Evolutionary conservation across 2,113 vertebrate genomes (phyloP).

Genomic region (Illadopsis cleaveri): DNA sequence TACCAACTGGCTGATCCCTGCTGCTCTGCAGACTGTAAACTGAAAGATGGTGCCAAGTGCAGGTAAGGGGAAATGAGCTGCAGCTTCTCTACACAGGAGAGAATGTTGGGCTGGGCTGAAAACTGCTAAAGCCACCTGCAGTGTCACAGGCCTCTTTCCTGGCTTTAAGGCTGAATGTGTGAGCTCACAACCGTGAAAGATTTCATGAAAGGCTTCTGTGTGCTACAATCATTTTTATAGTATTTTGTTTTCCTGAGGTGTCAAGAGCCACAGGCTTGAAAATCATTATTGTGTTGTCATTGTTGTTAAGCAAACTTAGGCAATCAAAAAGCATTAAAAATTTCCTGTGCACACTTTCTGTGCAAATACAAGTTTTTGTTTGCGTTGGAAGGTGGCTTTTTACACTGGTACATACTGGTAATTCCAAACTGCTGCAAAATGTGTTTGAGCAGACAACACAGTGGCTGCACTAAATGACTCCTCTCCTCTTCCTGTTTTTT

Average conservation of each 20-base stretch:
- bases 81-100: not conserved
- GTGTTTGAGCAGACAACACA: not conserved
- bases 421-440: not conserved
- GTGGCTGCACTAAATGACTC: not conserved
- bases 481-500: not conserved
- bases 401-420: not conserved
- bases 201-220: not conserved
- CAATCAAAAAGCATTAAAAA: not conserved
- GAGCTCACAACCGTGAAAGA: not conserved
- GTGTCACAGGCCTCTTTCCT: not conserved
- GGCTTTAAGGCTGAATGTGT: not conserved
- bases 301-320: not conserved
- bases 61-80: constrained; percentile 75
- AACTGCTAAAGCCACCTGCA: not conserved
- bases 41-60: constrained; percentile 80
- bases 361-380: not conserved
- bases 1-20: constrained; percentile 86
- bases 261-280: not conserved
- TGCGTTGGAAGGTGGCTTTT: not conserved
- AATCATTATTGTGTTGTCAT: not conserved
- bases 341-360: not conserved
- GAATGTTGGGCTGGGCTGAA: accelerated
- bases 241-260: not conserved
- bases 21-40: constrained; percentile 85
- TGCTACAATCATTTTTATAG: not conserved